Evolutionary conservation across 2,113 vertebrate genomes (phyloP).

Genomic region (Cisticola juncidis): DNA sequence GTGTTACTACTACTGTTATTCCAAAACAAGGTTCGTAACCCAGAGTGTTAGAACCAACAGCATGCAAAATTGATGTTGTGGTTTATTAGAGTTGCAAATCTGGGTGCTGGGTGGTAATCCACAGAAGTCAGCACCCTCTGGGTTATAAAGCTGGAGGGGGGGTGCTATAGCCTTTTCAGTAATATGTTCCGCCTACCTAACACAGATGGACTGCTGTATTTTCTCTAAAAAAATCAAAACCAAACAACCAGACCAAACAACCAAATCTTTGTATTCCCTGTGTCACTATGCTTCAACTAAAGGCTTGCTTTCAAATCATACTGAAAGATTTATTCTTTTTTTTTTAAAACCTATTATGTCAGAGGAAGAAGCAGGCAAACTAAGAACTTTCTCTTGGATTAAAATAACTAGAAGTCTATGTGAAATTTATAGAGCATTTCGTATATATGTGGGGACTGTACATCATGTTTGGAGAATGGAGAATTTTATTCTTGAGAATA

Average conservation of each 20-base stretch:
- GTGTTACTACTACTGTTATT: neutral
- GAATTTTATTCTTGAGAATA: neutral
- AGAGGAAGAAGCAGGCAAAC: neutral
- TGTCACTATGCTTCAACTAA: neutral
- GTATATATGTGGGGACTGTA: neutral
- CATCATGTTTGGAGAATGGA: neutral
- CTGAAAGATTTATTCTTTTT: neutral
- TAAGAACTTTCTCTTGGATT: neutral
- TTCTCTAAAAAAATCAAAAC: neutral
- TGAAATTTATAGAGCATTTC: neutral
- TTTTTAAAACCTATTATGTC: neutral
- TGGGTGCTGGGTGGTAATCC: neutral
- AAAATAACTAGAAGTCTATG: neutral
- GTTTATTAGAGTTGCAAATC: neutral
- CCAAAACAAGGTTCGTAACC: neutral
- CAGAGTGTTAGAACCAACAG: neutral
- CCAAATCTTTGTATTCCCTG: neutral
- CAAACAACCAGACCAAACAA: neutral
- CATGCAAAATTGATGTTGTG: neutral
- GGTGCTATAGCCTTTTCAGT: rapidly evolving
- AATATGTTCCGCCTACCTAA: neutral
- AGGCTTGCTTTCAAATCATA: neutral
- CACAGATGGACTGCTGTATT: neutral
- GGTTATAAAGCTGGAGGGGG: neutral
- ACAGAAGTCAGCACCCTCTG: neutral